These are phyloP conservation scores for Tapera naevia DNA, from an alignment of 2,797 vertebrate genomes.

Conservation along the genomic window DNA sequence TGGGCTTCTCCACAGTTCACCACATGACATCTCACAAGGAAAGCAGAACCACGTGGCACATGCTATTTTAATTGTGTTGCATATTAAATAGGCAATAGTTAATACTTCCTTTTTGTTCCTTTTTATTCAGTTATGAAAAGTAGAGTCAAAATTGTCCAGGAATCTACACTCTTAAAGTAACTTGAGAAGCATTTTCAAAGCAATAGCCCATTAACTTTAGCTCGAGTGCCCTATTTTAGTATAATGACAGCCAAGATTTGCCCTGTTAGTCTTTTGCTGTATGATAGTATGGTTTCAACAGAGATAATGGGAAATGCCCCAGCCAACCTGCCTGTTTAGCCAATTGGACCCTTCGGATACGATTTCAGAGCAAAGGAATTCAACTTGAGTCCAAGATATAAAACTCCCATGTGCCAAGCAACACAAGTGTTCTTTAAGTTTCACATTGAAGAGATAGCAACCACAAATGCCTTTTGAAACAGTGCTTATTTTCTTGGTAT, in stretches of 20 bases:
- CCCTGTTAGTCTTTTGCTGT: background rate
- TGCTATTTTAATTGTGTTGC: background rate
- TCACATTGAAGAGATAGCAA: background rate
- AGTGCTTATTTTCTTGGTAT: background rate
- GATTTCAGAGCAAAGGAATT: accelerated
- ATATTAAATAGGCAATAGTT: background rate
- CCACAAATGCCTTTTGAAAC: background rate
- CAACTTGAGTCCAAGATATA: background rate
- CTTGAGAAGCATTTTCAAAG: background rate
- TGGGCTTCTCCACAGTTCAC: background rate
- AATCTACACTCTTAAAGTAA: background rate
- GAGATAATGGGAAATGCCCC: background rate
- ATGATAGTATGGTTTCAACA: background rate
- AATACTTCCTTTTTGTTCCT: background rate
- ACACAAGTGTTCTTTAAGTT: background rate
- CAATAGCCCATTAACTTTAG: accelerated
- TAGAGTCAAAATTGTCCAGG: background rate
- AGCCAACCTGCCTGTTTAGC: too few relatives aligned
- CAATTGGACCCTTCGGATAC: background rate
- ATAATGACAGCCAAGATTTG: background rate
- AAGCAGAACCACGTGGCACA: background rate
- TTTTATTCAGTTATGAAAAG: background rate
- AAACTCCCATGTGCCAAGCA: accelerated
- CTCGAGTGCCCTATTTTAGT: background rate
- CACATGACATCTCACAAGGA: background rate